Evolutionary conservation across 2,888 invertebrate genomes (phyloP), one percentile per base, ranked within the genome.

Genomic region (Muschampia plurimacula): DNA sequence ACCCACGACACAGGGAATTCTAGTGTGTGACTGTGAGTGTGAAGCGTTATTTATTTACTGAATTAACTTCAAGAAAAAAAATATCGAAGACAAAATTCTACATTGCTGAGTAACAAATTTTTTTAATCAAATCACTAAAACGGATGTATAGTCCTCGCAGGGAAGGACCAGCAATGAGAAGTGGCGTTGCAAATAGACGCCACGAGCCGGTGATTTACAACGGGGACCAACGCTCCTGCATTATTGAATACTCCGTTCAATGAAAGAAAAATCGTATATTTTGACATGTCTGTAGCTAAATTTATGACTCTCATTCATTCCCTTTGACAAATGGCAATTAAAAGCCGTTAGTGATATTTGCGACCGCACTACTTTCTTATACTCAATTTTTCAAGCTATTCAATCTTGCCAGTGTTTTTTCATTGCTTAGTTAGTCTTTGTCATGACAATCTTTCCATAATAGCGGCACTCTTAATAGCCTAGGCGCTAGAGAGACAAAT

Each of bases 261-360:
- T 89, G 85, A 87, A 89, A 90, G 92, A 91, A 90, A 90, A 91
- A 88, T 91, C 89, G 88, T 88, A 89, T 86, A 90, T 92, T 91
- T 90, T 92, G 89, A 91, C 86, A 81, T 87, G 83, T 78, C 83
- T 81, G 82, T 80, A 82, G 82, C 78, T 75, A 79, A 89, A 92
- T 93, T 92, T 92, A 92, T 89, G 85, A 86, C 86, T 84, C 82
- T 85, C 88, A 89, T 89, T 89, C 86, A 86, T 89, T 85, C 83
- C 74, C 76, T 82, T 80, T 88, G 86, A 87, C 87, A 86, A 87
- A 86, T 84, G 86, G 85, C 88, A 91, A 91, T 91, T 92, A 89
- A 88, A 88, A 88, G 80, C 85, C 80, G 77, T 76, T 74, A 74
- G 78, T 69, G 66, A 74, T 75, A 67, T 76, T 74, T 72, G 55